Conservation (phyloP, 2,888 invertebrate species). For the Petrolisthes manimaculis region DNA sequence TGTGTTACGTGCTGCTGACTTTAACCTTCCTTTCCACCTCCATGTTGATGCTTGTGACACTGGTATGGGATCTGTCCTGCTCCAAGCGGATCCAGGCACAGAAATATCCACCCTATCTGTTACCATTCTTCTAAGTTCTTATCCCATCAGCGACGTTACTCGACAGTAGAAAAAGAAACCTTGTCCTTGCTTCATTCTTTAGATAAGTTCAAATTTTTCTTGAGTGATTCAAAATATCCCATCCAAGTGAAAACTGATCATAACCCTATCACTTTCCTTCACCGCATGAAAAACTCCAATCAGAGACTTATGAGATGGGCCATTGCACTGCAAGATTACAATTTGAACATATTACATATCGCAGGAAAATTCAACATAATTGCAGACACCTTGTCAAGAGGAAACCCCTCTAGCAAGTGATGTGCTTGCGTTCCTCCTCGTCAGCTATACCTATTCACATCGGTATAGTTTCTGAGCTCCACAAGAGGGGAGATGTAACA, state of each 20-base stretch:
- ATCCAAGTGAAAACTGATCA: no score
- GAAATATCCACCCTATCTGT: neutral
- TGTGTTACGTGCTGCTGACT: no score
- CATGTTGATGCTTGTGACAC: constrained; percentile 12
- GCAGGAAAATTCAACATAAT: neutral
- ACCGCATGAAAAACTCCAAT: no score
- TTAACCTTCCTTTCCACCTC: neutral
- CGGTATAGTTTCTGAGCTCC: neutral
- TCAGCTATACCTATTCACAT: neutral
- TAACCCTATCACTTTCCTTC: no score
- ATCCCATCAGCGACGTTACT: no score
- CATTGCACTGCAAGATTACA: no score
- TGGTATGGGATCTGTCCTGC: neutral
- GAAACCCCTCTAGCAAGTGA: no score
- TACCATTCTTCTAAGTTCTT: no score
- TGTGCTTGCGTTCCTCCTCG: neutral
- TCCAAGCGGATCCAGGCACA: neutral
- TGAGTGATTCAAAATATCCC: neutral
- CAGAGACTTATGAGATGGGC: no score
- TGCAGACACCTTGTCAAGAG: neutral
- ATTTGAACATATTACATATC: neutral
- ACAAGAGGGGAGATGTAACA: no score
- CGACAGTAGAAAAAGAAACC: no score
- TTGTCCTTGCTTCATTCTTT: neutral
- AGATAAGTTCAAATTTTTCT: neutral